Evolutionary conservation across 1,140 invertebrate genomes (phyloP).

Genomic region (Carcinoscorpius rotundicauda): DNA sequence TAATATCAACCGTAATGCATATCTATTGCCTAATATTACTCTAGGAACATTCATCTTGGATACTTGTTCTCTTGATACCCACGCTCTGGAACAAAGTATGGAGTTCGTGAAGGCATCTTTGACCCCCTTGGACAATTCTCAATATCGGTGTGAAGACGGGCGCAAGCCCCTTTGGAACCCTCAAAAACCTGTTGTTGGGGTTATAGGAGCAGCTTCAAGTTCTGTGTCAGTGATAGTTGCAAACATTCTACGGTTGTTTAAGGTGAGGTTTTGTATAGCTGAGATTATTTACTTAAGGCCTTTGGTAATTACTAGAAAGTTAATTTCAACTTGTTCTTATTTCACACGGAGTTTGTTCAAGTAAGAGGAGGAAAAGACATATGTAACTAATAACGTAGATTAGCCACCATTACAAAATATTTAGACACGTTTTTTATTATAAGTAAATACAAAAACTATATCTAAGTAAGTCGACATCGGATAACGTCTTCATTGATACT

Average conservation of each 20-base stretch:
- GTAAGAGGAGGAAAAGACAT: too few species aligned
- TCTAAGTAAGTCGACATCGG: too few species aligned
- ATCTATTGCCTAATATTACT: constrained; percentile 34
- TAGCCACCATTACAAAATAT: too few species aligned
- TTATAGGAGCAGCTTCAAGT: constrained; percentile 52
- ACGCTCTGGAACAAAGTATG: constrained; percentile 65
- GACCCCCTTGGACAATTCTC: constrained; percentile 42
- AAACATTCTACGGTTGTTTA: constrained; percentile 50
- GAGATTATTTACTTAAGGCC: too few species aligned
- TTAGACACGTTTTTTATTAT: too few species aligned
- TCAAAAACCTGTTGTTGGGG: constrained; percentile 47
- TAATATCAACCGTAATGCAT: constrained; percentile 50
- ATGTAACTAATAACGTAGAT: too few species aligned
- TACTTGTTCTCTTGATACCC: constrained; percentile 64
- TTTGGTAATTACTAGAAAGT: too few species aligned
- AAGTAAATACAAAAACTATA: too few species aligned
- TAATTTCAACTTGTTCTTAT: too few species aligned
- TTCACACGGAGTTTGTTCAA: too few species aligned
- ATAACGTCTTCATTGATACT: too few species aligned
- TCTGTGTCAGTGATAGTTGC: constrained; percentile 54
- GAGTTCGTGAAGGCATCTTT: constrained; percentile 57
- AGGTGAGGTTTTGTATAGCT: constrained; percentile 34
- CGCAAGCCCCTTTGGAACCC: constrained; percentile 36
- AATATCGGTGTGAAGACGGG: constrained; percentile 45
- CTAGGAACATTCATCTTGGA: constrained; percentile 59